Evolutionary conservation across 2,113 vertebrate genomes (phyloP).

Genomic region (Mustelus asterias): DNA sequence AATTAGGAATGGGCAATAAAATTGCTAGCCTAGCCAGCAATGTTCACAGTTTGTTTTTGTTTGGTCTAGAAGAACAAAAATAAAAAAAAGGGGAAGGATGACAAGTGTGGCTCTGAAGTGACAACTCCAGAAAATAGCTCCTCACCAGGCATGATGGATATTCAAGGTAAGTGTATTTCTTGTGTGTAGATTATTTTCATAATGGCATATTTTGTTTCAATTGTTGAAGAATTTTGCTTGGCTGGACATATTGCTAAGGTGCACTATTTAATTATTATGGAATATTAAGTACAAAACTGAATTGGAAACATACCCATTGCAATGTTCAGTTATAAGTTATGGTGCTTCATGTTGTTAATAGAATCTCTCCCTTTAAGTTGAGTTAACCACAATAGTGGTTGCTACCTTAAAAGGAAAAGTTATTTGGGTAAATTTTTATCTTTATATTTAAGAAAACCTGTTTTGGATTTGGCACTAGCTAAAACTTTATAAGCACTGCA

Average conservation of each 20-base stretch:
- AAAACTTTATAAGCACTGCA: neutral
- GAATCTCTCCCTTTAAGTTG: neutral
- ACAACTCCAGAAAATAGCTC: constrained; percentile 96
- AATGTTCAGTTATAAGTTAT: neutral
- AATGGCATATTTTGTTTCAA: neutral
- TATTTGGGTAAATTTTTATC: neutral
- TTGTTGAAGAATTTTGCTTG: neutral
- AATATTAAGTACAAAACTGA: neutral
- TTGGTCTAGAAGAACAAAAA: constrained; percentile 82
- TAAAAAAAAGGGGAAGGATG: constrained; percentile 92
- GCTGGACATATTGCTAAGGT: neutral
- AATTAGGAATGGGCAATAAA: too few relatives aligned
- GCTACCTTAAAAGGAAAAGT: neutral
- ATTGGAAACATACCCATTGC: neutral
- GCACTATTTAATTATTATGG: neutral
- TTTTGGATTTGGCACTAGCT: neutral
- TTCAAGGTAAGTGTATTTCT: constrained; percentile 71
- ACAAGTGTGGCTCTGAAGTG: constrained; percentile 88
- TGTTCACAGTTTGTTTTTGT: neutral
- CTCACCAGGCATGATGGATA: constrained; percentile 96
- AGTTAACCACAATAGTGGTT: neutral
- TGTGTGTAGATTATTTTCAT: neutral
- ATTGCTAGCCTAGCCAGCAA: too few relatives aligned
- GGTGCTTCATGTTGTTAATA: neutral
- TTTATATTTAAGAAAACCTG: neutral